These are phyloP conservation scores for Pseudomyrmex dendroicus DNA, from an alignment of 1,140 invertebrate species.

Conservation along the genomic window DNA sequence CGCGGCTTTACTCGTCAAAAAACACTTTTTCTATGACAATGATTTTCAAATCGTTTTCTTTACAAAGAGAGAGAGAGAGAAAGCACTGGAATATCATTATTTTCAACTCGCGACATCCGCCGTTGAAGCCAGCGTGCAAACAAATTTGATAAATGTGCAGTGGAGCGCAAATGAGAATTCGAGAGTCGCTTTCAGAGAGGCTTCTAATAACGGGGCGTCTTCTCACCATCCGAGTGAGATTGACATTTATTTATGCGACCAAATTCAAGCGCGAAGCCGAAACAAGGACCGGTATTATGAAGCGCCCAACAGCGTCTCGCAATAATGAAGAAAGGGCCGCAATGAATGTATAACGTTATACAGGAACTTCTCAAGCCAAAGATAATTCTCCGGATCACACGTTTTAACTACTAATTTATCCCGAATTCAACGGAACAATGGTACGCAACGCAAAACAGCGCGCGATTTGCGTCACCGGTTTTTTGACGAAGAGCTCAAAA, in stretches of 20 bases:
- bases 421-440: slow-evolving; percentile 52
- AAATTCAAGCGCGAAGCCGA: slow-evolving; percentile 48
- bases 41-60: too few species aligned
- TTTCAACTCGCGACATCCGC: background rate
- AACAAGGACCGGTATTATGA: background rate
- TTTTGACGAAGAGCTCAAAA: too few species aligned
- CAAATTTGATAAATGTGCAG: slow-evolving; percentile 51
- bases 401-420: slow-evolving; percentile 62
- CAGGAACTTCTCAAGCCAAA: slow-evolving; percentile 22
- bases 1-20: too few species aligned
- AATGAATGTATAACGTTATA: slow-evolving; percentile 29
- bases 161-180: background rate
- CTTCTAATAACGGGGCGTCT: slow-evolving; percentile 6
- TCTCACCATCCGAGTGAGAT: slow-evolving; percentile 18
- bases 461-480: too few species aligned
- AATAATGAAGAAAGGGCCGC: slow-evolving; percentile 41
- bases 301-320: background rate
- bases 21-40: too few species aligned
- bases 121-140: background rate
- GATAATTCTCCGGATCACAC: background rate
- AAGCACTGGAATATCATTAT: background rate
- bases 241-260: slow-evolving; percentile 12
- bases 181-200: background rate
- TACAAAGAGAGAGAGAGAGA: too few species aligned
- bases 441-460: background rate